These are phyloP conservation scores for Recurvirostra avosetta DNA, from an alignment of 2,113 vertebrate genomes.

Conservation along the genomic window DNA sequence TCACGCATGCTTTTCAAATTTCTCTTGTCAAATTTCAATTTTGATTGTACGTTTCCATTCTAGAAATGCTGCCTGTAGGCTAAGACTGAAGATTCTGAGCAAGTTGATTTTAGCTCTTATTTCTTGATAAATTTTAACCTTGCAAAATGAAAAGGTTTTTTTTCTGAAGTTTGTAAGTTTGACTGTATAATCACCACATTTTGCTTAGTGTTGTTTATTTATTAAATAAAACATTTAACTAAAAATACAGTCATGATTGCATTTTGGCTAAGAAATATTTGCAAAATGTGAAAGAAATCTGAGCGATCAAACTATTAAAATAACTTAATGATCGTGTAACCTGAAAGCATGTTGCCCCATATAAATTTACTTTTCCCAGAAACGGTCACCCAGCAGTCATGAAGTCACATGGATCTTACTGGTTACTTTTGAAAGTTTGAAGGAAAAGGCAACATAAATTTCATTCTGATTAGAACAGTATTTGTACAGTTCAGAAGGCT, in stretches of 20 bases:
- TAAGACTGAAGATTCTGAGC: neutral
- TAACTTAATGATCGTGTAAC: neutral
- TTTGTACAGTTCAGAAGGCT: neutral
- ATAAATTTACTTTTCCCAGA: neutral
- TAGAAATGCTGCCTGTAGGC: neutral
- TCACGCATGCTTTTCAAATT: neutral
- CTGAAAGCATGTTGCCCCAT: neutral
- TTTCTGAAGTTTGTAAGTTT: neutral
- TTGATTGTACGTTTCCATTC: neutral
- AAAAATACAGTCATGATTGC: neutral
- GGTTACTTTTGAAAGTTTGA: neutral
- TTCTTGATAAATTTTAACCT: neutral
- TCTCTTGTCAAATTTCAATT: neutral
- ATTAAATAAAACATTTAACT: neutral
- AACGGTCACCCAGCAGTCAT: neutral
- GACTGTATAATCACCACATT: neutral
- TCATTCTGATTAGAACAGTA: neutral
- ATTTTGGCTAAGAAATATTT: neutral
- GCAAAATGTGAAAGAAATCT: neutral
- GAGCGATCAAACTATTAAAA: neutral
- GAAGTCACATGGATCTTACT: neutral
- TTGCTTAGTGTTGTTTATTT: neutral
- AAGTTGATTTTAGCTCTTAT: neutral
- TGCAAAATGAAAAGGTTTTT: neutral
- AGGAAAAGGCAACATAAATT: neutral